Conservation (phyloP, 2,888 invertebrate genomes). For the Linnaemya vulpina region DNA sequence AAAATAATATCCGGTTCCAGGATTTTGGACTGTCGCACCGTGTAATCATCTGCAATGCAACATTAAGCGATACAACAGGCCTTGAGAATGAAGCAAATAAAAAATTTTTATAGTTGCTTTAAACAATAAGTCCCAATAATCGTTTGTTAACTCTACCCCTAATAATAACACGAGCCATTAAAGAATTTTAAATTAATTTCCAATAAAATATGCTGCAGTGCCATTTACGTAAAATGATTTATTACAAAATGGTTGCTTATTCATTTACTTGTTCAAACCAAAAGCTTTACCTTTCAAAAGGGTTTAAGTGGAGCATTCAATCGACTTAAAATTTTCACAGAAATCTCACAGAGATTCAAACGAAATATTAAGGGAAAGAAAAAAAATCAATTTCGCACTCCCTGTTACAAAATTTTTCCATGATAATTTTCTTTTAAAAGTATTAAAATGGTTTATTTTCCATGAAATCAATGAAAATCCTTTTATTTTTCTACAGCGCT, state of each 20-base stretch:
- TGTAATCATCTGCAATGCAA: no score
- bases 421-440: slow-evolving; percentile 62
- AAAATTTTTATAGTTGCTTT: no score
- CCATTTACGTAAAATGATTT: slow-evolving; percentile 38
- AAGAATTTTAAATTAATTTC: not conserved
- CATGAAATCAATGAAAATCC: slow-evolving; percentile 54
- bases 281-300: slow-evolving; percentile 5
- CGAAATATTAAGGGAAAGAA: not conserved
- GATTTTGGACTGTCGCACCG: no score
- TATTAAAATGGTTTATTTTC: slow-evolving; percentile 52
- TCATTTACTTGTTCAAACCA: not conserved
- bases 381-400: slow-evolving; percentile 40
- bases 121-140: not conserved
- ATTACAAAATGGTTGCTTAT: slow-evolving; percentile 33
- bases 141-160: not conserved
- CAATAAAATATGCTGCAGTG: not conserved
- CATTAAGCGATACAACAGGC: no score
- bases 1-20: no score
- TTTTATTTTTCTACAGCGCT: slow-evolving; percentile 20
- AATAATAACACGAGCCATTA: not conserved
- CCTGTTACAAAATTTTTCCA: slow-evolving; percentile 65
- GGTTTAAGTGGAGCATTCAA: slow-evolving; percentile 42
- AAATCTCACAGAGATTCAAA: slow-evolving; percentile 57
- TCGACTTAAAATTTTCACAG: slow-evolving; percentile 36
- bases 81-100: no score